Evolutionary conservation across 2,113 vertebrate species (phyloP).

Genomic region (Rattus rattus): DNA sequence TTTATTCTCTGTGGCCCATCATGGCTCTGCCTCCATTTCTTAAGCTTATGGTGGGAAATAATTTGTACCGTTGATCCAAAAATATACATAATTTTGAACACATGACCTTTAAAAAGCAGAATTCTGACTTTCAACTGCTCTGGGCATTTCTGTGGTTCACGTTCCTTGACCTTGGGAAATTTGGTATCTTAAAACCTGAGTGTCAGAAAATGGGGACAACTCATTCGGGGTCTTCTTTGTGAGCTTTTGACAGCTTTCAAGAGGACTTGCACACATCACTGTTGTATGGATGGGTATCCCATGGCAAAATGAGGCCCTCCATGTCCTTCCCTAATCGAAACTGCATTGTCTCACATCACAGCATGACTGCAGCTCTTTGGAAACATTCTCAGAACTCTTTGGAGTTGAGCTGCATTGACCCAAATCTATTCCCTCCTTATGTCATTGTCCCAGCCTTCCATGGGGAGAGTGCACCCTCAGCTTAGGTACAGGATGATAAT

Average conservation of each 20-base stretch:
- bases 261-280: not conserved
- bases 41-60: not conserved
- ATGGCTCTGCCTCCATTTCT: not conserved
- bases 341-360: not conserved
- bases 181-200: not conserved
- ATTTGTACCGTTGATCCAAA: not conserved
- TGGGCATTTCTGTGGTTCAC: not conserved
- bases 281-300: not conserved
- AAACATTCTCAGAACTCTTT: not conserved
- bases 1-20: not conserved
- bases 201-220: not conserved
- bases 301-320: not conserved
- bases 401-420: not conserved
- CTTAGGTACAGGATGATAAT: not conserved
- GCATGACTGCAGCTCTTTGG: not conserved
- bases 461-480: not conserved
- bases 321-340: not conserved
- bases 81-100: not conserved
- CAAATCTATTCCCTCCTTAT: not conserved
- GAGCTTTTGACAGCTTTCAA: not conserved
- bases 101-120: not conserved
- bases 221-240: not conserved
- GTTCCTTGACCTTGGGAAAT: not conserved
- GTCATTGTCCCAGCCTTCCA: too few relatives aligned
- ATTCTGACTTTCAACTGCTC: not conserved